Evolutionary conservation across 2,888 invertebrate genomes (phyloP).

Genomic region (Sepiola atlantica): DNA sequence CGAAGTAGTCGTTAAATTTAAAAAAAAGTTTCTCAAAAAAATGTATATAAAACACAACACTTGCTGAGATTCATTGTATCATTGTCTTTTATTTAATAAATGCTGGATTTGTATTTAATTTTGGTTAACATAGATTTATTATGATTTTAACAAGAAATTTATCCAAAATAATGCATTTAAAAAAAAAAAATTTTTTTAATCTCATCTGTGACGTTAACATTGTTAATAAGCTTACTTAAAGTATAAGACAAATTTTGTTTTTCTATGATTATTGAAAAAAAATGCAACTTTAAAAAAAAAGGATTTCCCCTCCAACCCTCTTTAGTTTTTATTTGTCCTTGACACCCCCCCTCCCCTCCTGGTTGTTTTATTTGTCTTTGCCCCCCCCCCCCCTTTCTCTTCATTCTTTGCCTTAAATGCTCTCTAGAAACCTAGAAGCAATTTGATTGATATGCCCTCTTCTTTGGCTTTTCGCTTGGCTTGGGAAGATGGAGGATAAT

Average conservation of each 20-base stretch:
- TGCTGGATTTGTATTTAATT: background rate
- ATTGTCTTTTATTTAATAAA: background rate
- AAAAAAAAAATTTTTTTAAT: no score
- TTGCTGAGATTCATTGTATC: background rate
- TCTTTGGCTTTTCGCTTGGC: constrained; percentile 47
- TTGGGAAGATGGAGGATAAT: constrained; percentile 46
- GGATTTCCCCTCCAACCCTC: no score
- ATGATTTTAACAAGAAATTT: background rate
- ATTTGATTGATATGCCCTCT: constrained; percentile 46
- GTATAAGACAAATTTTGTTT: no score
- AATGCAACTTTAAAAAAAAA: no score
- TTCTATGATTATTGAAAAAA: no score
- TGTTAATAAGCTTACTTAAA: background rate
- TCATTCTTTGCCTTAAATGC: background rate
- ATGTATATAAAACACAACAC: background rate
- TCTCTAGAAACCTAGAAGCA: background rate
- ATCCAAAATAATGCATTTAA: background rate
- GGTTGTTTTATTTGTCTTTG: background rate
- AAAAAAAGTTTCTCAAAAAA: no score
- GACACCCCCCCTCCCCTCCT: background rate
- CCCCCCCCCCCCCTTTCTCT: background rate
- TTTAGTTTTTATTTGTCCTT: background rate
- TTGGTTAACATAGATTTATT: background rate
- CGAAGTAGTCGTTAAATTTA: background rate
- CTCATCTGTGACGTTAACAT: background rate